Evolutionary conservation across 2,888 invertebrate species (phyloP).

Genomic region (Gonocerus acuteangulatus): DNA sequence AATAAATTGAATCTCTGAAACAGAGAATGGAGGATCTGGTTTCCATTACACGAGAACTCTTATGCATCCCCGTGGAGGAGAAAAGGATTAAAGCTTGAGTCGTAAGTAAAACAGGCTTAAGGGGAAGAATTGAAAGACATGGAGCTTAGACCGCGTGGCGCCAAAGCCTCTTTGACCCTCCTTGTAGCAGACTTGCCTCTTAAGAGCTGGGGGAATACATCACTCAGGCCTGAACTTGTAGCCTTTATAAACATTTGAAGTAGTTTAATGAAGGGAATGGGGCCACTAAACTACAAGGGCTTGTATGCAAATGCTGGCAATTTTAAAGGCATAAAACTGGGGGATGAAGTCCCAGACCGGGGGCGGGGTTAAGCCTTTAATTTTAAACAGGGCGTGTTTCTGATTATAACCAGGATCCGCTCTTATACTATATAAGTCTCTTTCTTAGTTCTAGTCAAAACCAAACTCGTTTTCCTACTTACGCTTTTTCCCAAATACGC

Average conservation of each 20-base stretch:
- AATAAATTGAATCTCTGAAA: too few relatives aligned
- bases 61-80: too few relatives aligned
- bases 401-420: background rate
- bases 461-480: too few relatives aligned
- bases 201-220: background rate
- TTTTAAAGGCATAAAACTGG: conserved; percentile 24
- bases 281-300: conserved; percentile 19
- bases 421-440: conserved; percentile 5
- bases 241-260: conserved; percentile 22
- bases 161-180: too few relatives aligned
- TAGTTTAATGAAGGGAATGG: conserved; percentile 22
- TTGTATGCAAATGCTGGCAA: conserved; percentile 24
- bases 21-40: too few relatives aligned
- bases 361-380: background rate
- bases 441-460: too few relatives aligned
- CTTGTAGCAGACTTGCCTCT: background rate
- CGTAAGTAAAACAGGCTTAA: too few relatives aligned
- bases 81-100: too few relatives aligned
- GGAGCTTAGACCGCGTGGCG: too few relatives aligned
- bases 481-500: too few relatives aligned
- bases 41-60: too few relatives aligned
- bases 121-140: too few relatives aligned
- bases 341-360: background rate
- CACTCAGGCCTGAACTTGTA: conserved; percentile 2
- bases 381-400: conserved; percentile 14